Percentiles rank a stretch among this genome's conserved stretches.
These are phyloP conservation scores for Heliconius hewitsoni DNA, from an alignment of 1,140 invertebrate species.

Conservation along the genomic window DNA sequence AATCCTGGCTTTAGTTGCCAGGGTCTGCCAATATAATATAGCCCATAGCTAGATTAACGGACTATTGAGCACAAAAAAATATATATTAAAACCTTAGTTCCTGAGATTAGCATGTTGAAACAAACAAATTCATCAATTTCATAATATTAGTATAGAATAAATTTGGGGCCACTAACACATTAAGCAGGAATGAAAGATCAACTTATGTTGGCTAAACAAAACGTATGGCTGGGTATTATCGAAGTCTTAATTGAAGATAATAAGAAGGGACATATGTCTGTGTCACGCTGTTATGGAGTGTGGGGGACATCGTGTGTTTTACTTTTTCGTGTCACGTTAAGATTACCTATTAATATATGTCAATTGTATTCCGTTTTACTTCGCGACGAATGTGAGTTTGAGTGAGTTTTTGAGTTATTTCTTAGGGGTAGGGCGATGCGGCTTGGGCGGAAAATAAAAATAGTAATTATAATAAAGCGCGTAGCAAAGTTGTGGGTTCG, in stretches of 20 bases:
- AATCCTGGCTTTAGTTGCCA: too few species aligned
- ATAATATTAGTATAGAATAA: too few species aligned
- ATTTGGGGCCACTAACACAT: neutral
- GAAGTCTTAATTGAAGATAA: constrained; percentile 78
- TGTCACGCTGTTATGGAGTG: constrained; percentile 76
- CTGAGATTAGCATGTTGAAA: too few species aligned
- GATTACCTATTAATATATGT: constrained; percentile 69
- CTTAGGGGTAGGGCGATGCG: neutral
- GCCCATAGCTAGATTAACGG: too few species aligned
- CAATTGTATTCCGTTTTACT: constrained; percentile 46
- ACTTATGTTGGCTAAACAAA: constrained; percentile 45
- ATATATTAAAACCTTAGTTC: too few species aligned
- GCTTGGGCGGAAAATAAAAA: too few species aligned
- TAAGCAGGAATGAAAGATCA: constrained; percentile 22
- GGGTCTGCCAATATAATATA: too few species aligned
- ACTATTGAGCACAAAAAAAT: too few species aligned
- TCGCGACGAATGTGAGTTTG: constrained; percentile 38
- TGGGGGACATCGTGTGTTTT: constrained; percentile 60
- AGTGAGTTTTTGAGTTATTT: neutral
- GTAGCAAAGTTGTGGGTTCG: too few species aligned
- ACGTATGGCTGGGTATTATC: constrained; percentile 75
- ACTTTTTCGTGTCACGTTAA: constrained; percentile 70
- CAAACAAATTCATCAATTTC: too few species aligned
- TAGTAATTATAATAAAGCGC: too few species aligned
- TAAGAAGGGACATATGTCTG: constrained; percentile 76